Evolutionary conservation across 1,140 invertebrate genomes (phyloP).

Genomic region (Monomorium pharaonis): DNA sequence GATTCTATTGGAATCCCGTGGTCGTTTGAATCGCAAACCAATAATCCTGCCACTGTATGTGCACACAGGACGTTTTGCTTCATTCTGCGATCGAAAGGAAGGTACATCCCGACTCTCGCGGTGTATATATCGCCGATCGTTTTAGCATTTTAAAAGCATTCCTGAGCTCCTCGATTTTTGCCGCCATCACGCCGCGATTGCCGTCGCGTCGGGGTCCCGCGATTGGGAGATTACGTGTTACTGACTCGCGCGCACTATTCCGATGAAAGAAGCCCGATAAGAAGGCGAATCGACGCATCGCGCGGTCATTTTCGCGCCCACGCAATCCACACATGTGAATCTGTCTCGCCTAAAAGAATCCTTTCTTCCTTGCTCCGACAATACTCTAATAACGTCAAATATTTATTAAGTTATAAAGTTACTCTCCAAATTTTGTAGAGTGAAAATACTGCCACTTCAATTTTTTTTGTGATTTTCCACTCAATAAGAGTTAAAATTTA

Average conservation of each 20-base stretch:
- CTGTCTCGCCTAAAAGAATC: not conserved
- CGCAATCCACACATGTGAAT: conserved; percentile 44
- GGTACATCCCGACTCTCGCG: conserved; percentile 24
- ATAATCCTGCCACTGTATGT: not conserved
- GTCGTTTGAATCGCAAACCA: conserved; percentile 24
- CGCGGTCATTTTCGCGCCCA: conserved; percentile 69
- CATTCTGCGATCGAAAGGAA: not conserved
- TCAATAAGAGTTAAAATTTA: no score
- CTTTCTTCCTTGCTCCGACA: not conserved
- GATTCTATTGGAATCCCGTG: not conserved
- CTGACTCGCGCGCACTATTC: conserved; percentile 58
- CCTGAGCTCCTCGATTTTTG: conserved; percentile 62
- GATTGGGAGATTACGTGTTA: conserved; percentile 54
- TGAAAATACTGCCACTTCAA: no score
- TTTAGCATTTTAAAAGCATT: conserved; percentile 77
- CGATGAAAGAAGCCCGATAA: conserved; percentile 64
- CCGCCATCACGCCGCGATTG: conserved; percentile 51
- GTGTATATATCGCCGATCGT: conserved; percentile 55
- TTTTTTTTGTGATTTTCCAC: no score
- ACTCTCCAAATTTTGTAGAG: no score
- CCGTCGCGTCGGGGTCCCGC: conserved; percentile 39
- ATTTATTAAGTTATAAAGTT: not conserved
- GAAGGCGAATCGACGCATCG: conserved; percentile 42
- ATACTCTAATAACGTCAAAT: not conserved
- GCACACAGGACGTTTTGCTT: not conserved